Conservation (phyloP, 2,113 vertebrate species). For the Malurus alboscapulatus region DNA sequence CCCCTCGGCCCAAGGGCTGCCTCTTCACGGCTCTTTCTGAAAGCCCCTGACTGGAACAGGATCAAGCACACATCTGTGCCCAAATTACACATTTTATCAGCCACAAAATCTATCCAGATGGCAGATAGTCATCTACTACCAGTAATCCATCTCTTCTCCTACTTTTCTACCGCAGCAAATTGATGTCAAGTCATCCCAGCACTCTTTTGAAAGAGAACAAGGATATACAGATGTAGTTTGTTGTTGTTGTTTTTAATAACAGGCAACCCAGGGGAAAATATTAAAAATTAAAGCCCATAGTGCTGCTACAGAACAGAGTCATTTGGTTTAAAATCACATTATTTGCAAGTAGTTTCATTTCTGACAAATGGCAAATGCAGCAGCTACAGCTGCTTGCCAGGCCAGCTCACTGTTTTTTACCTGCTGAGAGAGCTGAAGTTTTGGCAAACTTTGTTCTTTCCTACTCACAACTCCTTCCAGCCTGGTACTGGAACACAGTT, state of each 20-base stretch:
- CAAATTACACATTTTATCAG: neutral
- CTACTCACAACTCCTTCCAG: neutral
- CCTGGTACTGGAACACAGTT: neutral
- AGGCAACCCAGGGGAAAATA: neutral
- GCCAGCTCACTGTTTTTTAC: neutral
- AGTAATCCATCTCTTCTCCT: neutral
- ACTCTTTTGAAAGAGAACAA: neutral
- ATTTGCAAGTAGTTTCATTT: neutral
- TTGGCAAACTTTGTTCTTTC: neutral
- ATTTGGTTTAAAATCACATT: neutral
- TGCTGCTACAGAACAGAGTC: neutral
- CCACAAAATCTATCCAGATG: constrained; percentile 24
- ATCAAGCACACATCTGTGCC: neutral
- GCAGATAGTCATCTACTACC: neutral
- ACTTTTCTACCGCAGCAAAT: neutral
- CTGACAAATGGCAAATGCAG: neutral
- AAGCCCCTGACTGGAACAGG: neutral
- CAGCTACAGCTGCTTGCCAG: neutral
- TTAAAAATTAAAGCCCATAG: neutral
- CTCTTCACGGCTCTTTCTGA: neutral
- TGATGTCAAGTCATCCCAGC: neutral
- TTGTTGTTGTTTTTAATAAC: neutral
- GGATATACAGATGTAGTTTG: neutral
- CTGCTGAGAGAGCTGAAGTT: neutral
- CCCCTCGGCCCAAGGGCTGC: neutral